A percentile compares a stretch with the other conserved stretches of the same genome.
Evolutionary conservation across 1,140 invertebrate species (phyloP).

Genomic region (Lasaia peninsularis): DNA sequence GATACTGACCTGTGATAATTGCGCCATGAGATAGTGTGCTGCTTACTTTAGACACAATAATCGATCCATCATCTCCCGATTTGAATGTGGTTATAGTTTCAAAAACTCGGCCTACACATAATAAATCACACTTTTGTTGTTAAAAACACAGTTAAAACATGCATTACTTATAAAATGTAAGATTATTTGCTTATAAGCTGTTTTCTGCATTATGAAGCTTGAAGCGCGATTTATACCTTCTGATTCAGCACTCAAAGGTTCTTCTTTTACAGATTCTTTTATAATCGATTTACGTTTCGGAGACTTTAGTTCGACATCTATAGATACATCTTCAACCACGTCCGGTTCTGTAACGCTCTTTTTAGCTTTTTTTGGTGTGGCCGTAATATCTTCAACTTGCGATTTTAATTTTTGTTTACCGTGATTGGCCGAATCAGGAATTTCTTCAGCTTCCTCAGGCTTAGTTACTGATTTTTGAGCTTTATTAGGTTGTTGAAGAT

Average conservation of each 20-base stretch:
- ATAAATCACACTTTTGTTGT: constrained; percentile 70
- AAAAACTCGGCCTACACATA: constrained; percentile 75
- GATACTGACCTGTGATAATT: constrained; percentile 79
- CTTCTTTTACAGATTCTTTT: constrained; percentile 57
- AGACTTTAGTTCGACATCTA: constrained; percentile 67
- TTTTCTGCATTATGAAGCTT: constrained; percentile 58
- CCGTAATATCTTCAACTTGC: constrained; percentile 41
- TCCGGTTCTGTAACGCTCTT: constrained; percentile 55
- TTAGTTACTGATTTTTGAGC: constrained; percentile 31
- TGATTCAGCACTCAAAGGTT: constrained; percentile 67
- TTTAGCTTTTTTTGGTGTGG: constrained; percentile 35
- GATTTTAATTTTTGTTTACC: constrained; percentile 53
- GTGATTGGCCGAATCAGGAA: constrained; percentile 52
- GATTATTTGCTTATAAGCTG: constrained; percentile 54
- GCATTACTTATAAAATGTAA: constrained; percentile 59
- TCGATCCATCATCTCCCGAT: constrained; percentile 78
- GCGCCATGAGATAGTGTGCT: constrained; percentile 80
- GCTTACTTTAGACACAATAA: constrained; percentile 80
- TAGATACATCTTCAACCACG: constrained; percentile 51
- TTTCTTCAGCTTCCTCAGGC: constrained; percentile 16
- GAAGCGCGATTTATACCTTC: constrained; percentile 71
- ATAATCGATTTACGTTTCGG: constrained; percentile 72
- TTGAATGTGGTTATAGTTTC: constrained; percentile 80
- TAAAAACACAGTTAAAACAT: constrained; percentile 69
- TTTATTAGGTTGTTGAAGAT: constrained; percentile 29